Percentiles rank a stretch among this genome's conserved stretches.
phyloP scores from a whole-genome alignment of 2,888 invertebrate species.

The Drosophila heteroneura region DNA sequence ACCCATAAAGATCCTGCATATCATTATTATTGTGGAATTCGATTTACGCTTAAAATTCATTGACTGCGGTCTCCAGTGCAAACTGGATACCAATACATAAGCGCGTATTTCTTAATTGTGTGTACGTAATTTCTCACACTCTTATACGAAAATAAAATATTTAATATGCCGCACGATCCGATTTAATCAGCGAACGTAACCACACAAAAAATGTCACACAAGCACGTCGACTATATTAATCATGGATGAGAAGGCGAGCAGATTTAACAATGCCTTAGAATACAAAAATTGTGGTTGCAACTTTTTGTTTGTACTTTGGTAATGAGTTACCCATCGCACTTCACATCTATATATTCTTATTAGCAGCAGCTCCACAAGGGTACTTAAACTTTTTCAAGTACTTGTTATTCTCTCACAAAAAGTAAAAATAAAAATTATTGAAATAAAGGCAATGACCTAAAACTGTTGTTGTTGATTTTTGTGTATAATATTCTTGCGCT shows the following conservation, averaged over 20 bases:
- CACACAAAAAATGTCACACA: conserved; percentile 51
- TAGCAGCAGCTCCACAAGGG: conserved; percentile 14
- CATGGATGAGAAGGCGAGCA: conserved; percentile 28
- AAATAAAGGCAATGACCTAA: conserved; percentile 63
- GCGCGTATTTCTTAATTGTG: conserved; percentile 4
- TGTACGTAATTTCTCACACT: conserved; percentile 49
- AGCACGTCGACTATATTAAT: conserved; percentile 55
- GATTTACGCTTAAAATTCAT: conserved; percentile 4
- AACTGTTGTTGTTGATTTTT: conserved; percentile 39
- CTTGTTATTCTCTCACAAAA: conserved; percentile 5
- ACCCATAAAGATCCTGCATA: not conserved
- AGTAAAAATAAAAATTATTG: conserved; percentile 30
- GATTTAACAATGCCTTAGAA: conserved; percentile 25
- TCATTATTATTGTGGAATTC: conserved; percentile 25
- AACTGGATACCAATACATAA: conserved; percentile 1
- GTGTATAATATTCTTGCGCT: conserved; percentile 43
- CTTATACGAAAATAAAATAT: conserved; percentile 45
- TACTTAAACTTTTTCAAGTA: conserved; percentile 13
- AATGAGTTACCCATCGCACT: conserved; percentile 7
- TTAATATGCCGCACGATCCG: conserved; percentile 60
- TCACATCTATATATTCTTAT: not conserved
- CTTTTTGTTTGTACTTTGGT: not conserved
- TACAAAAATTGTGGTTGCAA: conserved; percentile 11
- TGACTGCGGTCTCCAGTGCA: conserved; percentile 11
- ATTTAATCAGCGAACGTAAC: conserved; percentile 53